Evolutionary conservation across 2,113 vertebrate species (phyloP).

Genomic region (Australoheros scitulus): DNA sequence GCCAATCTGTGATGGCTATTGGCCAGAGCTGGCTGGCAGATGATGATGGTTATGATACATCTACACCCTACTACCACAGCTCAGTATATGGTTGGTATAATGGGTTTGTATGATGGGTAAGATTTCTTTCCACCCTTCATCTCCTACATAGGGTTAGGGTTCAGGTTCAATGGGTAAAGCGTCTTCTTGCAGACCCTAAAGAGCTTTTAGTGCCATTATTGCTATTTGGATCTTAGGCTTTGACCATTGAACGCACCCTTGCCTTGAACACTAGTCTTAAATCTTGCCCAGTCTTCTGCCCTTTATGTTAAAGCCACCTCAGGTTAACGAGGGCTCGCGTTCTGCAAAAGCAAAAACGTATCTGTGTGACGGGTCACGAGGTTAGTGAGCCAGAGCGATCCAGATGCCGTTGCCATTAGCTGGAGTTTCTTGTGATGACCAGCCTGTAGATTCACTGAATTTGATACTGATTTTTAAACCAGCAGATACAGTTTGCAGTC

Average conservation of each 20-base stretch:
- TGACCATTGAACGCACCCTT: slow-evolving; percentile 75
- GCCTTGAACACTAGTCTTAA: slow-evolving; percentile 53
- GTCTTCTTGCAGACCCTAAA: slow-evolving; percentile 27
- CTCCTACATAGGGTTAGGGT: slow-evolving; percentile 78
- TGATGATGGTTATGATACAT: slow-evolving; percentile 98
- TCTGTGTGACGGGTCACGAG: not conserved
- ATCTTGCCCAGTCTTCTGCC: slow-evolving; percentile 63
- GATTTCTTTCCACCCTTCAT: slow-evolving; percentile 88
- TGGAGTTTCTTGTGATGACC: not conserved
- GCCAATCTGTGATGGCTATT: slow-evolving; percentile 97
- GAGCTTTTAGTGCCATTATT: slow-evolving; percentile 14
- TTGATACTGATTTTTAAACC: too few species aligned
- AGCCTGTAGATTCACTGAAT: too few species aligned
- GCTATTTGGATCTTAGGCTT: slow-evolving; percentile 40
- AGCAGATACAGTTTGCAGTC: not conserved
- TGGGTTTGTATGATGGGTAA: slow-evolving; percentile 99
- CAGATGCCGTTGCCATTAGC: not conserved
- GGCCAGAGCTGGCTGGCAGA: slow-evolving; percentile 98
- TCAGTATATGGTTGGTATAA: slow-evolving; percentile 99
- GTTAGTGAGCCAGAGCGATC: not conserved
- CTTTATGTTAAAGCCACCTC: slow-evolving; percentile 75
- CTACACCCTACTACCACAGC: slow-evolving; percentile 98
- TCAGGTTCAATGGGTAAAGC: slow-evolving; percentile 75
- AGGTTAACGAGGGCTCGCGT: not conserved
- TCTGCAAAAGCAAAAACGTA: not conserved